Conservation (phyloP, 35 echinoderm and acorn worm species). For the Antedon bifida region DNA sequence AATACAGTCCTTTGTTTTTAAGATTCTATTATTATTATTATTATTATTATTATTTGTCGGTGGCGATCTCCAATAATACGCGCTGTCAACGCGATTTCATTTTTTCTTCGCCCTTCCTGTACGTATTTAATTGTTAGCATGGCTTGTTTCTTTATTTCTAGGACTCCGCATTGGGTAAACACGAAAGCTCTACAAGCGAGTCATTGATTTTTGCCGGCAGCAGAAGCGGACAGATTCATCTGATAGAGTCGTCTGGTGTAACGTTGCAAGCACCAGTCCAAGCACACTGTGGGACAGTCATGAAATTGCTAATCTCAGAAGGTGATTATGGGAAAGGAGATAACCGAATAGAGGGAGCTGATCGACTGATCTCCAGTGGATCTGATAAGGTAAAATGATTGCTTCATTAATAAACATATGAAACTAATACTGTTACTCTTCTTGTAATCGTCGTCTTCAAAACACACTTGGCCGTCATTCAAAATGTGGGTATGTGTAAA, state of each 20-base stretch:
- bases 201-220: constrained; percentile 78
- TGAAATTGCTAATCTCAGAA: constrained; percentile 61
- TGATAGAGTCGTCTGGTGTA: constrained; percentile 40
- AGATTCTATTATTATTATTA: too few relatives aligned
- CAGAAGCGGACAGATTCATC: constrained; percentile 62
- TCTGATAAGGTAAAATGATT: constrained; percentile 56
- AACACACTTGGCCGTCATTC: too few relatives aligned
- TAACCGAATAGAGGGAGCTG: constrained; percentile 16
- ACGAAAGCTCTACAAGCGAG: constrained; percentile 30
- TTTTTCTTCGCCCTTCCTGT: too few relatives aligned
- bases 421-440: too few relatives aligned
- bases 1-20: too few relatives aligned
- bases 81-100: too few relatives aligned
- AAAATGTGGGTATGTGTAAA: too few relatives aligned
- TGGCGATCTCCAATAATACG: too few relatives aligned
- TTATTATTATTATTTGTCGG: too few relatives aligned
- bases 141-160: constrained; percentile 7
- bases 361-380: constrained; percentile 67
- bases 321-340: constrained; percentile 15
- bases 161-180: constrained; percentile 54
- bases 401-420: too few relatives aligned
- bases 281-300: constrained; percentile 59
- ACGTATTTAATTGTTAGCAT: too few relatives aligned
- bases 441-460: too few relatives aligned
- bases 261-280: constrained; percentile 52